Evolutionary conservation across 2,888 invertebrate genomes (phyloP), one percentile per base, ranked within the genome.

Genomic region (Drosophila multiciliata): DNA sequence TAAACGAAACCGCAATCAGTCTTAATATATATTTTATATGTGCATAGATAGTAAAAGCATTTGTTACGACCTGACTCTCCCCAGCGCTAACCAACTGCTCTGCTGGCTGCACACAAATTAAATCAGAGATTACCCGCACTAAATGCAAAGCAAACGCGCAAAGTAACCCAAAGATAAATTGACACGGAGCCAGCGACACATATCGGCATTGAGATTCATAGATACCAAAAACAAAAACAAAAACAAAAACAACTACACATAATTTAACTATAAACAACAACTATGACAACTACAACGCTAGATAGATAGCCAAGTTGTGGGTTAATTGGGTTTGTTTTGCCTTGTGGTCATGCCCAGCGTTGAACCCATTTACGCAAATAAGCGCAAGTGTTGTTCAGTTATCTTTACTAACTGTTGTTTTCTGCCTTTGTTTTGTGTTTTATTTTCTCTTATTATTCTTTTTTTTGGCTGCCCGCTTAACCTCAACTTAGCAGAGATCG

Each of bases 331-430:
- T 67, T 66, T 65, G 72, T 60, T 72, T 74, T 73, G 73, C 73
- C 61, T 72, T 82, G 74, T 72, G 82, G 75, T 78, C 81, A 82
- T 83, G 83, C 80, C 66, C 75, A 76, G 68, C 17, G 55, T 66
- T 74, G 59, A 78, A 70, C 78, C 55, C 78, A 48, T 71, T 74
- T 74, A 78, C 54, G 70, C 53, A 67, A 75, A 75, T 75, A 68
- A 78, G 48, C 79, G 66, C 79, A 78, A 78, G 75, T 78, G 75
- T 78, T 78, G 75, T 78, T 75, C 75, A 67, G 66, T 78, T 74
- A 73, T 69, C 60, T 79, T 55, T 12, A 36, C 64, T 74, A 71
- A 83, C 81, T 67, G 81, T 80, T 60, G 45, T 66, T 73, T 69
- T 50, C 65, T 65, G 55, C 33, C 11, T 45, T 26, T 32, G 33